Evolutionary conservation across 2,888 invertebrate genomes (phyloP), one percentile per base, ranked within the genome.

Genomic region (Cotesia congregata): DNA sequence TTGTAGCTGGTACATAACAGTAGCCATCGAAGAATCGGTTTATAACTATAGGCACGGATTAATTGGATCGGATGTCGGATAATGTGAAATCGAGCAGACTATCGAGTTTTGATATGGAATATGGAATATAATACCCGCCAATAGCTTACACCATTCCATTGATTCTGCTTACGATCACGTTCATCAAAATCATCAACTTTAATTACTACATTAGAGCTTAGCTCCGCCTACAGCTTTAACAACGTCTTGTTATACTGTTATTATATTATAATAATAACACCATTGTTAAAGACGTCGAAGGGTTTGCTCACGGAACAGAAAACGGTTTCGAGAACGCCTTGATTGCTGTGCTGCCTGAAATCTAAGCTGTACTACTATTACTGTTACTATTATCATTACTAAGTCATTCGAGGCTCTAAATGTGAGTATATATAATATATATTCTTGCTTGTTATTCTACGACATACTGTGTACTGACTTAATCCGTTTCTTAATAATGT

Each of bases 31-130:
- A 50, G 50, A 50, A 50, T 50, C 12, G 50, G 50, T 7, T 50
- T 30, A 30, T 30, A 30, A 30, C 7, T 9, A 50, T 50, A 12
- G 50, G 50, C 50, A 50, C 50, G 72, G 78, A 78, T 83, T 85
- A 85, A 85, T 85, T 84, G 85, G 85, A 86, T 86, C 83, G 79
- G 76, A 74, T 74, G 71, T 65, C 74, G 68, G 72, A 75, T 74
- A 74, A 72, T 74, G 74, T 65, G 78, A 76, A 77, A 78, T 78
- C 76, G 77, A 74, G 74, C 61, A 76, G 68, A 62, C 67, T 50
- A 75, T 75, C 70, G 65, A 65, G 75, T 17, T 4, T 70, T 67
- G 7, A 50, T 7, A 50, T 50, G 50, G 50, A 50, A 50, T 7
- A 50, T 50, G 50, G 50, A 50, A 50, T 50, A 50, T 50, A 50